Evolutionary conservation across 2,888 invertebrate genomes (phyloP).

Genomic region (Mimumesa dahlbomi): DNA sequence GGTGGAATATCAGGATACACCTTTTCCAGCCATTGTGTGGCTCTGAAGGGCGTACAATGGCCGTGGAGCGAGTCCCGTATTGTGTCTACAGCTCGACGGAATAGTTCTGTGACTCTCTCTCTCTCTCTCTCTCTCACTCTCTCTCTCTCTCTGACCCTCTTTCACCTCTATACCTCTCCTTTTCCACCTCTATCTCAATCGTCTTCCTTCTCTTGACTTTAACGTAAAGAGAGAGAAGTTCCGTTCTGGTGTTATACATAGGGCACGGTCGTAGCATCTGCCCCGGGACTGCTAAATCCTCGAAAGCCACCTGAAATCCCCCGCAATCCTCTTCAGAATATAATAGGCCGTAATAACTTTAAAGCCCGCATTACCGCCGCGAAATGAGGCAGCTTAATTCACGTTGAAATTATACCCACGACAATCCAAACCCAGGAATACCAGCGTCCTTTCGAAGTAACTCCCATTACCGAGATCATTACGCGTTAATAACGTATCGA

Average conservation of each 20-base stretch:
- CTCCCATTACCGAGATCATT: no score
- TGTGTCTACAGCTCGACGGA: constrained; percentile 72
- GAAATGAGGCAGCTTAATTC: constrained; percentile 18
- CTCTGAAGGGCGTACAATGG: constrained; percentile 70
- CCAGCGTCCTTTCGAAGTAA: no score
- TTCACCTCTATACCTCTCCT: constrained; percentile 24
- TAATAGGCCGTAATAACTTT: constrained; percentile 70
- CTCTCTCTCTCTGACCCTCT: constrained; percentile 35
- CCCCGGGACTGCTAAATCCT: constrained; percentile 73
- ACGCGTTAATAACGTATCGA: no score
- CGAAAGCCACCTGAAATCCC: constrained; percentile 70
- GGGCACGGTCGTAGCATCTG: constrained; percentile 72
- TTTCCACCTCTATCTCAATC: constrained; percentile 31
- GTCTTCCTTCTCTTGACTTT: constrained; percentile 52
- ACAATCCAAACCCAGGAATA: no score
- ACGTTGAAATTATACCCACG: no score
- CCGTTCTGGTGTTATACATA: constrained; percentile 56
- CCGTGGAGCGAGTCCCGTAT: constrained; percentile 74
- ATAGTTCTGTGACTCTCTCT: constrained; percentile 66
- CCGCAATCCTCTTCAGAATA: constrained; percentile 65
- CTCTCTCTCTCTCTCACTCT: constrained; percentile 35
- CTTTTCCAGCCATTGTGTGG: constrained; percentile 73
- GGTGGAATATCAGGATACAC: constrained; percentile 75
- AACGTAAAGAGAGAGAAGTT: constrained; percentile 64
- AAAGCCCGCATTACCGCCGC: constrained; percentile 65